phyloP scores from a whole-genome alignment of 2,113 vertebrate genomes.

The Carassius auratus region DNA sequence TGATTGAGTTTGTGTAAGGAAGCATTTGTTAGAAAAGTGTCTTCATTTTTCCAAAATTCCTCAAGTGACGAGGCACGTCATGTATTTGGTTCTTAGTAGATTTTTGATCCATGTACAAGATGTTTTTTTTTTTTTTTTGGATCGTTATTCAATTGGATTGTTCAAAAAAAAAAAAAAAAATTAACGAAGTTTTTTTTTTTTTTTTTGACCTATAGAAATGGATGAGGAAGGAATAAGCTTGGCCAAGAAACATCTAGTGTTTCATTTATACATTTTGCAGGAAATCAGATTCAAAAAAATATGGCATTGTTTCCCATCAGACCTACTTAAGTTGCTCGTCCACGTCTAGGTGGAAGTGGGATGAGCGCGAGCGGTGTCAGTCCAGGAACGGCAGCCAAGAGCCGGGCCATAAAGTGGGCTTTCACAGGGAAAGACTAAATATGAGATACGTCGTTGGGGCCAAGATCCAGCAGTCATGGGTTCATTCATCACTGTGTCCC shows the following conservation, averaged over 20 bases:
- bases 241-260: not conserved
- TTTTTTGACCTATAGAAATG: not conserved
- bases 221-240: not conserved
- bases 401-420: constrained; percentile 45
- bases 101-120: not conserved
- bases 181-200: too few relatives aligned
- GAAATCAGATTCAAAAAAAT: not conserved
- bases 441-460: constrained; percentile 22
- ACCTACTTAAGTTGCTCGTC: constrained; percentile 28
- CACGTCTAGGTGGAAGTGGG: constrained; percentile 13
- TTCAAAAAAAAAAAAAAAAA: too few relatives aligned
- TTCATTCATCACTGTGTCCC: constrained; percentile 51
- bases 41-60: not conserved
- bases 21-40: too few relatives aligned
- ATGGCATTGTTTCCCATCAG: not conserved
- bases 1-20: not conserved
- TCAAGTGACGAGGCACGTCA: not conserved
- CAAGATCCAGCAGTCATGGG: constrained; percentile 48
- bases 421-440: constrained; percentile 45
- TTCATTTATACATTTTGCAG: not conserved
- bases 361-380: constrained; percentile 22
- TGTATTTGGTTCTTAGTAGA: not conserved
- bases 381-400: constrained; percentile 38
- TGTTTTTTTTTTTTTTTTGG: not conserved
- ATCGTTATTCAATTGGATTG: too few relatives aligned